phyloP scores from a whole-genome alignment of 2,797 vertebrate genomes.

The Spatula versicolor region DNA sequence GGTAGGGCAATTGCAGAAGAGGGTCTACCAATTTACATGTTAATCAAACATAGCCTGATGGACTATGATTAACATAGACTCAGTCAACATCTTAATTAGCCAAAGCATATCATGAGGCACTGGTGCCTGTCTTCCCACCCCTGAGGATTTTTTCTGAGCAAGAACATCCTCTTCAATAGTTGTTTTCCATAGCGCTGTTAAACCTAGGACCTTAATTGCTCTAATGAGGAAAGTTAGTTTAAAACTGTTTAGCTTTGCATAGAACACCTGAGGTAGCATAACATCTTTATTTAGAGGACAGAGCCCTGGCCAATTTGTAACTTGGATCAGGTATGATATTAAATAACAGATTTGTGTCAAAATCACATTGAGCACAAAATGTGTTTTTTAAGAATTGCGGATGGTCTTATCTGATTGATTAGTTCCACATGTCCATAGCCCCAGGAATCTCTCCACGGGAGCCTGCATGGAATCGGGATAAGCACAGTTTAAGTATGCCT shows the following conservation, averaged over 20 bases:
- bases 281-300: background rate
- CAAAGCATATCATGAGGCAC: conserved; percentile 54
- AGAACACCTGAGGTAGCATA: conserved; percentile 7
- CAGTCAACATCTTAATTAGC: conserved; percentile 82
- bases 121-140: conserved; percentile 30
- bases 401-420: conserved; percentile 60
- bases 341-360: background rate
- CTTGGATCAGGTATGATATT: background rate
- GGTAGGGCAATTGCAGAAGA: conserved; percentile 75
- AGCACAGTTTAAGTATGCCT: conserved; percentile 46
- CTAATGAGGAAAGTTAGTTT: conserved; percentile 28
- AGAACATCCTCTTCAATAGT: conserved; percentile 23
- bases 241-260: background rate
- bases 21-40: conserved; percentile 79
- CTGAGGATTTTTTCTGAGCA: conserved; percentile 39
- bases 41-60: conserved; percentile 77
- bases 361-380: background rate
- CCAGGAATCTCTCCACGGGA: conserved; percentile 52
- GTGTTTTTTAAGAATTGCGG: background rate
- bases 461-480: conserved; percentile 26
- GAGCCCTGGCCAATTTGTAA: background rate
- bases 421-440: conserved; percentile 55
- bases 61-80: conserved; percentile 75
- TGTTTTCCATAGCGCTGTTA: conserved; percentile 10
- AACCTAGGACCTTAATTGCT: conserved; percentile 3